Base-by-base conservation (phyloP, 2,113 vertebrate species). In the Zeus faber region DNA sequence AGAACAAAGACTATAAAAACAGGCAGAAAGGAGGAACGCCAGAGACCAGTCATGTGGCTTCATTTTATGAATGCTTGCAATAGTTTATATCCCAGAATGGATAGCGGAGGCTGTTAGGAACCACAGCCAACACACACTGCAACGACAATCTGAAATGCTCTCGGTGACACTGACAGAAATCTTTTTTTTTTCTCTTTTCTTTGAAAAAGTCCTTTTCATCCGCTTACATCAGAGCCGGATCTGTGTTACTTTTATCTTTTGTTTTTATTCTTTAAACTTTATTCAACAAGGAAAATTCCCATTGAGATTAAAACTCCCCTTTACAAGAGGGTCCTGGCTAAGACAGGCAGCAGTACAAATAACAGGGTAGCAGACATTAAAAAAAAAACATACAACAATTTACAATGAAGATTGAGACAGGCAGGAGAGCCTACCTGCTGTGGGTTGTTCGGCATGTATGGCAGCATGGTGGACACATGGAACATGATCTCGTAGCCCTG, bases 401-500 rank as follows among this genome's bases (percentile, higher is more conserved):
- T n/a, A n/a, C n/a, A n/a, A n/a, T n/a, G n/a, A n/a, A n/a, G n/a
- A n/a, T n/a, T n/a, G 37, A 16, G n/a, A 6, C 37, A 40, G n/a
- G 16, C 17, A 16, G 20, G 1, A 9, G 20, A 27, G 24, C 71
- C 31, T 56, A 94, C 96, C 96, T 98, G 96, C 72, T 98, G 96
- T 17, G 92, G 88, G 79, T 98, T 97, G 89, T 84, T 96, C 80
- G 95, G 93, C 59, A 96, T 98, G 65, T 97, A 98, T 0, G 96
- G 95, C 40, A 98, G 91, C 92, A 98, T 93, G 33, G 95, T 98
- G 65, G 94, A 95, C 13, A 98, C 93, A 0, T 98, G 96, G 88
- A 98, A 98, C 96, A 98, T 98, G 86, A 98, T 89, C 83, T 98
- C 95, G 0, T 97, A 98, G 79, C 92, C 93, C 79, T 96, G 95